Evolutionary conservation across 2,888 invertebrate genomes (phyloP).

Genomic region (Drosophila kambysellisi): DNA sequence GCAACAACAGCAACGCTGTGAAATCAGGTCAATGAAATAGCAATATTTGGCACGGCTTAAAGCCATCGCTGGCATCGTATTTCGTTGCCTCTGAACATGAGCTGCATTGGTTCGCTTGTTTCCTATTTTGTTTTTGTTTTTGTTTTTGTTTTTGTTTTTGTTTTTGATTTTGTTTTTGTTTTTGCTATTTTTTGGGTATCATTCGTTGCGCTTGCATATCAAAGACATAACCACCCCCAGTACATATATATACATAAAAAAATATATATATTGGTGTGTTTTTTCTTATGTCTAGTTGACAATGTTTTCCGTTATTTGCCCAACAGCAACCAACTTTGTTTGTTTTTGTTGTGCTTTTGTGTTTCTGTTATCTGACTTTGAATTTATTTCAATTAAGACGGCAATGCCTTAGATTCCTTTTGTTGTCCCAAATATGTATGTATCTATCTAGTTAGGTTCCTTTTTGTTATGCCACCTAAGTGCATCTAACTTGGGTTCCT

Average conservation of each 20-base stretch:
- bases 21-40: constrained; percentile 84
- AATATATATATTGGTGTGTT: background rate
- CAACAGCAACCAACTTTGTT: constrained; percentile 6
- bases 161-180: background rate
- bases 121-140: background rate
- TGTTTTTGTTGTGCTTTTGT: constrained; percentile 24
- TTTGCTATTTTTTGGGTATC: constrained; percentile 4
- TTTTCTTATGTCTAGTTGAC: constrained; percentile 40
- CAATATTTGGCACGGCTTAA: constrained; percentile 75
- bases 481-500: background rate
- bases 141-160: background rate
- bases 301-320: constrained; percentile 8
- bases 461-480: background rate
- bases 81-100: constrained; percentile 54
- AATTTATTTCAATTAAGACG: constrained; percentile 59
- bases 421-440: background rate
- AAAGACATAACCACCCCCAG: constrained; percentile 32
- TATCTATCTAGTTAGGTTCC: background rate
- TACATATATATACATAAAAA: background rate
- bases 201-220: constrained; percentile 45
- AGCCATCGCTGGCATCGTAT: constrained; percentile 65
- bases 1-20: constrained; percentile 33
- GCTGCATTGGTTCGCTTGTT: constrained; percentile 21
- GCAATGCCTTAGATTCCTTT: constrained; percentile 51
- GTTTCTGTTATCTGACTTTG: constrained; percentile 62